Evolutionary conservation across 2,113 vertebrate species (phyloP).

Genomic region (Chelonoidis abingdonii): DNA sequence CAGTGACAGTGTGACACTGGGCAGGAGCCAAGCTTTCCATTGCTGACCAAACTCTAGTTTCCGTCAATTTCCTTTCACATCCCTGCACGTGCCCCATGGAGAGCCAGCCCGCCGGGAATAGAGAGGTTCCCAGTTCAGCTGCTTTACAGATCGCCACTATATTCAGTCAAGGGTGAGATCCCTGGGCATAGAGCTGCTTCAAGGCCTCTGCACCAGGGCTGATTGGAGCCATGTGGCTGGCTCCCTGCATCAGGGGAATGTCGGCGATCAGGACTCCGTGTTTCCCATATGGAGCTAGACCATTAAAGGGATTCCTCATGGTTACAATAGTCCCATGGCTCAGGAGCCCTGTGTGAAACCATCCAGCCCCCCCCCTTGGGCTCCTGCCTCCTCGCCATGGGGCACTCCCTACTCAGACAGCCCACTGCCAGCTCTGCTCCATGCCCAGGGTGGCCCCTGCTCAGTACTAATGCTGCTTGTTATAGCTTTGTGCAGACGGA

Average conservation of each 20-base stretch:
- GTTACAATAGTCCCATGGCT: too few species aligned
- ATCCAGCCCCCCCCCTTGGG: background rate
- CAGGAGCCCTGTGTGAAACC: background rate
- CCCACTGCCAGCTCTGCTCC: background rate
- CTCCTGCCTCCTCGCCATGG: background rate
- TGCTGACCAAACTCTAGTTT: background rate
- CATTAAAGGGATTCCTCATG: too few species aligned
- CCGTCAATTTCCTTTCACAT: background rate
- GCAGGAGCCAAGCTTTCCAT: background rate
- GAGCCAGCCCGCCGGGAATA: background rate
- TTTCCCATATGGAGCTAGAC: too few species aligned
- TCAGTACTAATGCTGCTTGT: background rate
- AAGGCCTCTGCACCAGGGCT: too few species aligned
- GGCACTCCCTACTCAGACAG: background rate
- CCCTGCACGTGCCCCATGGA: background rate
- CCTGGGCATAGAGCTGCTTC: too few species aligned
- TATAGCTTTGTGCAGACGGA: conserved; percentile 80
- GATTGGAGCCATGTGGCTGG: too few species aligned
- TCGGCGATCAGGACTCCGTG: too few species aligned
- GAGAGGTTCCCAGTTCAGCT: background rate
- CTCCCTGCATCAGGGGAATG: too few species aligned
- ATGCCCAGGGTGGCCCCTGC: background rate
- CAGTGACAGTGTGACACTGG: background rate
- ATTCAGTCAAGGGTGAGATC: too few species aligned
- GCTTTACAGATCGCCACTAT: background rate